phyloP scores from a whole-genome alignment of 2,888 invertebrate species.

The Fragum sueziense region DNA sequence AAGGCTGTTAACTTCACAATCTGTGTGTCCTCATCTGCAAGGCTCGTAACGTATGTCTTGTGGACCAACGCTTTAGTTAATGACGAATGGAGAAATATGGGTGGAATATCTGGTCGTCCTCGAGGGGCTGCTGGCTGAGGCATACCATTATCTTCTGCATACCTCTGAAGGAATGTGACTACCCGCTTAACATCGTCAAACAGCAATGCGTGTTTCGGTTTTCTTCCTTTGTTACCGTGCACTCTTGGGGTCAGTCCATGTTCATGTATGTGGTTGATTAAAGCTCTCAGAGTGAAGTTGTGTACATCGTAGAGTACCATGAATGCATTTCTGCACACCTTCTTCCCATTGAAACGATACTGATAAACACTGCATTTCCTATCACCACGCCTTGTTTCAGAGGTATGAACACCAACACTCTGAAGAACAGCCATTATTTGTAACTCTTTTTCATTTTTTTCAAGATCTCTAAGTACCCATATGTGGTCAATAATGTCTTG shows the following conservation, averaged over 20 bases:
- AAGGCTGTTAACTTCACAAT: not conserved
- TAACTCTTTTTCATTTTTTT: constrained; percentile 5
- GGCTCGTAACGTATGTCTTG: not conserved
- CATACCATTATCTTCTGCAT: not conserved
- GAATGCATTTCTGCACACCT: not conserved
- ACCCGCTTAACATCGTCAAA: constrained; percentile 16
- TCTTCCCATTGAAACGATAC: not conserved
- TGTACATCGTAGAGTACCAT: not conserved
- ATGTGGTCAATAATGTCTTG: not conserved
- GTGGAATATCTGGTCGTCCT: not conserved
- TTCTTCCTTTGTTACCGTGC: not conserved
- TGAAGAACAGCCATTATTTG: not conserved
- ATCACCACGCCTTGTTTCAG: not conserved
- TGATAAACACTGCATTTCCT: too few species aligned
- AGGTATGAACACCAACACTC: not conserved
- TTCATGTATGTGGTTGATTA: too few species aligned
- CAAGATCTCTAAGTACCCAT: not conserved
- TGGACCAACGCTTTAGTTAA: too few species aligned
- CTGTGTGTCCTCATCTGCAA: not conserved
- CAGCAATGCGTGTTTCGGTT: not conserved
- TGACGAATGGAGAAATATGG: too few species aligned
- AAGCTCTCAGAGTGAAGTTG: constrained; percentile 6
- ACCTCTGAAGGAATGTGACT: not conserved
- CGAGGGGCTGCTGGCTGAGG: constrained; percentile 12
- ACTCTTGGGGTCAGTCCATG: not conserved